Base-by-base conservation (phyloP, 2,888 invertebrate species). In the Crossocerus cetratus region DNA sequence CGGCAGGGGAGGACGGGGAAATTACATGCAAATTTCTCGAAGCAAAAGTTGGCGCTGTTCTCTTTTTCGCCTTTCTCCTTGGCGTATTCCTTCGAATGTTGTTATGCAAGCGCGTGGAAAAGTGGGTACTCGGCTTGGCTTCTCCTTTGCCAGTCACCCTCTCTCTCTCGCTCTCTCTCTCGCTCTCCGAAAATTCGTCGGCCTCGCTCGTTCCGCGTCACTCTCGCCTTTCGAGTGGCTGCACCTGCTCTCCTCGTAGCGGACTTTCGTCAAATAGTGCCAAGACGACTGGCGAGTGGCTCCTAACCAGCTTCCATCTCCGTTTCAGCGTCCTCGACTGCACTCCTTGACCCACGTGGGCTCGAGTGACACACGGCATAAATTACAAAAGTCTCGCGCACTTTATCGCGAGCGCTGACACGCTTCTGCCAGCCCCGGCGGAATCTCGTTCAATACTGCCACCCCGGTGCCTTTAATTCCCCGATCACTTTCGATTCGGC, bases 251-350 rank as follows among this genome's bases (percentile, higher is more conserved):
- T 70, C 74, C 74, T 54, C 60, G 61, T 32, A 64, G 67, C 70
- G 74, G 75, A 76, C 74, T 74, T 70, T 76, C 75, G 66, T 70
- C 75, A 76, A 76, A 76, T 70, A 76, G 69, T 69, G 61, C 70
- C 70, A 75, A 67, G 70, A 67, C 74, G 49, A 76, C 74, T 76
- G 69, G 43, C 74, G 49, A 76, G 75, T 76, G 74, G 45, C 74
- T 43, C 42, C 69, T 76, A 76, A 74, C 75, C 75, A 74, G 66
- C 74, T 69, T 69, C 66, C 69, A 69, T 45, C 55, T 70, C 58
- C 55, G 74, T 70, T 70, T 55, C 73, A 45, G 22, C 64, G 67
- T 74, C 56, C 64, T 74, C 42, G 49, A 22, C 22, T 44, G 32
- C 55, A 57, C 60, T 56, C 66, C 75, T 76, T 76, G 75, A 76